These are phyloP conservation scores for Clostera curtula DNA, from an alignment of 2,888 invertebrate genomes.

Conservation along the genomic window DNA sequence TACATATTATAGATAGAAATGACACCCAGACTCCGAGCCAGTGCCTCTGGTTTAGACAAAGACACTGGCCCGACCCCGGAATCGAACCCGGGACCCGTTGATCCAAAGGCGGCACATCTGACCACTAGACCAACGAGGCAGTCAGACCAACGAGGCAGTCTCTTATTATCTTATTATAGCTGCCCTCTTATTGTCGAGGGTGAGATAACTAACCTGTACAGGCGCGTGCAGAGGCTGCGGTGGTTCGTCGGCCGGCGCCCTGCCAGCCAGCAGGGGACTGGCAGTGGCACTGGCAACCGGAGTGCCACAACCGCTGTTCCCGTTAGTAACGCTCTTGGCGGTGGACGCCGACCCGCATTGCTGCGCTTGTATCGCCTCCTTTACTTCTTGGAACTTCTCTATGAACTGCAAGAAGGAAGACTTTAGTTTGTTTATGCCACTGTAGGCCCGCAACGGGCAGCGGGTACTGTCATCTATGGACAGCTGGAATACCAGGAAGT, in stretches of 20 bases:
- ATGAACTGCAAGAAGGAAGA: conserved; percentile 81
- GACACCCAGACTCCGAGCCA: too few species aligned
- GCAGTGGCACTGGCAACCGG: conserved; percentile 92
- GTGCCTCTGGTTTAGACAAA: too few species aligned
- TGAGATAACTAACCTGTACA: conserved; percentile 31
- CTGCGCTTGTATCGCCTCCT: conserved; percentile 88
- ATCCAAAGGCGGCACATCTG: too few species aligned
- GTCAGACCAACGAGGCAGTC: too few species aligned
- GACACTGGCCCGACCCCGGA: too few species aligned
- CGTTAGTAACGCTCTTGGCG: conserved; percentile 41
- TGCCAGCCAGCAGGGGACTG: conserved; percentile 82
- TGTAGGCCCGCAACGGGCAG: too few species aligned
- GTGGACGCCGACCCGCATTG: conserved; percentile 30
- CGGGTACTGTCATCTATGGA: too few species aligned
- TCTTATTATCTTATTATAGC: too few species aligned
- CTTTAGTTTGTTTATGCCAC: conserved; percentile 20
- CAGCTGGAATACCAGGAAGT: too few species aligned
- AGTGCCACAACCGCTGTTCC: conserved; percentile 81
- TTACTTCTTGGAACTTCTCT: conserved; percentile 98
- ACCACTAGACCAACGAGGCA: too few species aligned
- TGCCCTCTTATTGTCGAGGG: not conserved
- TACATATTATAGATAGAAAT: too few species aligned
- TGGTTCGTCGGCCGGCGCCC: conserved; percentile 63
- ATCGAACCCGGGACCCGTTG: too few species aligned
- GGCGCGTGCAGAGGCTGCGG: conserved; percentile 43